Base-by-base conservation (phyloP, 2,888 invertebrate species). In the Xestia xanthographa region DNA sequence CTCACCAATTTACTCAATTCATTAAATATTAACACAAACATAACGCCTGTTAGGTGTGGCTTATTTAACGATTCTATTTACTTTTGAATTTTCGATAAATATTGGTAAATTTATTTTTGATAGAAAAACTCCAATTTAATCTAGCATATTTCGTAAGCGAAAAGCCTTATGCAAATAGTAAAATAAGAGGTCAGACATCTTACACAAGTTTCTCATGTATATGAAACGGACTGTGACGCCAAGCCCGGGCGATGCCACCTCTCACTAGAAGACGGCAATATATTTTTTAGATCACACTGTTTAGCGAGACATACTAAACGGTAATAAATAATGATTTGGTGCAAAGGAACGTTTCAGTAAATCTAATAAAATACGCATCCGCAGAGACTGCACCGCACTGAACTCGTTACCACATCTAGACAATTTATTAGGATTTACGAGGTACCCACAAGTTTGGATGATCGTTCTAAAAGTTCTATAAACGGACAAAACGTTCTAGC, bases 391-490 rank as follows among this genome's bases (percentile, higher is more conserved):
- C 92, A 91, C 83, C 86, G 86, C 76, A 80, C 86, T 68, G 74
- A 86, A 83, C 88, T 92, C 90, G 91, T 92, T 91, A 91, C 92
- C 93, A 91, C 93, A 92, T 92, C 91, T 90, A 91, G 91, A 93
- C 91, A 92, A 93, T 93, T 92, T 92, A 92, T 92, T 91, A 91
- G 90, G 90, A 92, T 93, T 92, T 92, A 92, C 92, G 90, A 89
- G 84, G 84, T 86, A 88, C 87, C 88, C 84, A 82, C 85, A 75
- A 72, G 79, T 90, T 89, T 80, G 83, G 87, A 88, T 91, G 89
- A 89, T 91, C 89, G 89, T 88, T 88, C 89, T 84, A 83, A 89
- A 88, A 86, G 83, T 89, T 80, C 79, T 84, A 86, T 85, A 86
- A 88, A 82, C 77, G 85, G 79, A 86, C 83, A 86, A 83, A 84